These are phyloP conservation scores for Pseudonaja textilis DNA, from an alignment of 2,113 vertebrate species.

Conservation along the genomic window DNA sequence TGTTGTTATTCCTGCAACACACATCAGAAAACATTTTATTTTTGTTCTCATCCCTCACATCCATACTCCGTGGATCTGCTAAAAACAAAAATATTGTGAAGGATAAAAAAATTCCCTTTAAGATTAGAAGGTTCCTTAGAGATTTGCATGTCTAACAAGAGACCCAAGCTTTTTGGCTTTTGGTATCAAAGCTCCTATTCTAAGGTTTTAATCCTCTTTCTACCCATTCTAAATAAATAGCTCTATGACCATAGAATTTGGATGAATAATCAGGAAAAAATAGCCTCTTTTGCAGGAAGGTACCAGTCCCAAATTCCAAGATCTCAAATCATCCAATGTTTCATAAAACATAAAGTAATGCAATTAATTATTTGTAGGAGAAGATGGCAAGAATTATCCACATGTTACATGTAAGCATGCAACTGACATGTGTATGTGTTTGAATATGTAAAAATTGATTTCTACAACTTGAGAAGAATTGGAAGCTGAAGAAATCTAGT, in stretches of 20 bases:
- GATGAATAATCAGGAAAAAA: not conserved
- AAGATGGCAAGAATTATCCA: not conserved
- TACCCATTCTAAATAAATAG: not conserved
- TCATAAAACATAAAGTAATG: not conserved
- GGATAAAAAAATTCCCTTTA: not conserved
- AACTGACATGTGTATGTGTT: not conserved
- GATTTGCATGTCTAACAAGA: not conserved
- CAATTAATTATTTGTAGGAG: not conserved
- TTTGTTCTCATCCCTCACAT: not conserved
- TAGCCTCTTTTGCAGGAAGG: not conserved
- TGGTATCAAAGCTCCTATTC: not conserved
- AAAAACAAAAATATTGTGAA: not conserved
- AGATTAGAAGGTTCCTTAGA: not conserved
- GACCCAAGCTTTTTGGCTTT: not conserved
- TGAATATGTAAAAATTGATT: not conserved
- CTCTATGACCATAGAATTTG: too few relatives aligned
- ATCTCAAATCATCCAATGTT: not conserved
- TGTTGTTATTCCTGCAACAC: not conserved
- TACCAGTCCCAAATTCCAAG: not conserved
- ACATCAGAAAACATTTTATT: not conserved
- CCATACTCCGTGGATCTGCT: not conserved
- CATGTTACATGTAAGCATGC: not conserved
- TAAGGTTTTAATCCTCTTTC: not conserved
- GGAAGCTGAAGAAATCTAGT: not conserved
- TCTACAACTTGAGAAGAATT: not conserved